phyloP scores from a whole-genome alignment of 2,113 vertebrate species.

The Hiodon alosoides region DNA sequence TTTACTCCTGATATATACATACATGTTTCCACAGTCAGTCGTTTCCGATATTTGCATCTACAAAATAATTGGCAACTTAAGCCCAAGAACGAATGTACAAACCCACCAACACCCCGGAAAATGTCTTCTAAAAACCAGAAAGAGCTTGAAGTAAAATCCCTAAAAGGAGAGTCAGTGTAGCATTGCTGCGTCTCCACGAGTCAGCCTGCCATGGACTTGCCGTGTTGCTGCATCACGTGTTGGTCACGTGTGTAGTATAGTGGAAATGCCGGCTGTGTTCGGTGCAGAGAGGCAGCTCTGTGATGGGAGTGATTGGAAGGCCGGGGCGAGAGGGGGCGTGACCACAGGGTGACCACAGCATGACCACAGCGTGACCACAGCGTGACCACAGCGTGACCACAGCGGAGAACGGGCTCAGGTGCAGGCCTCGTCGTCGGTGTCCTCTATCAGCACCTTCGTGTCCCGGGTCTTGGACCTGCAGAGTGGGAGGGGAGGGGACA shows the following conservation, averaged over 20 bases:
- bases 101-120: slow-evolving; percentile 46
- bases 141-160: slow-evolving; percentile 57
- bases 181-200: background rate
- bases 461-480: slow-evolving; percentile 85
- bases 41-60: slow-evolving; percentile 52
- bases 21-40: slow-evolving; percentile 79
- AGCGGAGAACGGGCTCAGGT: slow-evolving; percentile 77
- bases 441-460: slow-evolving; percentile 94
- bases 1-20: slow-evolving; percentile 52
- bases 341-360: slow-evolving; percentile 30
- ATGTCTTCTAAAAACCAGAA: slow-evolving; percentile 46
- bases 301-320: slow-evolving; percentile 21
- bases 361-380: no score
- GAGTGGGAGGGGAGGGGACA: slow-evolving; percentile 5
- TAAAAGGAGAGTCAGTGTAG: slow-evolving; percentile 44
- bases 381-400: background rate
- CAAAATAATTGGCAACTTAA: slow-evolving; percentile 70
- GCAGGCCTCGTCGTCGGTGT: slow-evolving; percentile 86
- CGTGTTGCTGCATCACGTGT: background rate
- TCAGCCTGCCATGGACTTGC: background rate
- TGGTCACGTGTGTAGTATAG: background rate
- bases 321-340: slow-evolving; percentile 47
- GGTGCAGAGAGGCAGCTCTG: slow-evolving; percentile 33
- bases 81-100: slow-evolving; percentile 56
- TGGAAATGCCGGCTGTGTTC: background rate